These are phyloP conservation scores for Rhopalosiphum nymphaeae DNA, from an alignment of 2,888 invertebrate species.

Conservation along the genomic window DNA sequence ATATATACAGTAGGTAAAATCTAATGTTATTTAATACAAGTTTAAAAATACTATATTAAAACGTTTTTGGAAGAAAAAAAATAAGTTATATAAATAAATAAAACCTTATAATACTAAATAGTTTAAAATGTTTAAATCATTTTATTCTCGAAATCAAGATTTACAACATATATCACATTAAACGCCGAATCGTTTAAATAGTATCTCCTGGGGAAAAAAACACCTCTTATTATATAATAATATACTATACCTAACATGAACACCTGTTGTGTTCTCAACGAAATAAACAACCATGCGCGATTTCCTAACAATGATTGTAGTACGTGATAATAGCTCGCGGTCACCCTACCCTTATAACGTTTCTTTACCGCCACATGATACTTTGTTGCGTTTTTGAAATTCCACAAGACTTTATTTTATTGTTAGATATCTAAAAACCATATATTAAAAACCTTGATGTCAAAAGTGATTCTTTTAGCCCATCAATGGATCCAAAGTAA, in stretches of 20 bases:
- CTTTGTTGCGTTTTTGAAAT: not conserved
- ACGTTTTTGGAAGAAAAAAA: not conserved
- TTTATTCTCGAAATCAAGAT: not conserved
- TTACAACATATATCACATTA: slow-evolving; percentile 14
- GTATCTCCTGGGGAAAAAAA: slow-evolving; percentile 32
- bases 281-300: slow-evolving; percentile 33
- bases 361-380: not conserved
- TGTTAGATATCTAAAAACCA: not conserved
- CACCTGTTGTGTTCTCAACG: slow-evolving; percentile 49
- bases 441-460: not conserved
- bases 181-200: not conserved
- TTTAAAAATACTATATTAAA: not conserved
- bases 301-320: slow-evolving; percentile 42
- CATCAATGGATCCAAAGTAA: not conserved
- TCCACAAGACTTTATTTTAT: slow-evolving; percentile 1
- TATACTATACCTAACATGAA: slow-evolving; percentile 6
- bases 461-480: not conserved
- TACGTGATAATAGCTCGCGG: slow-evolving; percentile 26
- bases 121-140: too few species aligned
- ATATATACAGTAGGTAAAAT: not conserved
- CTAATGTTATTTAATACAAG: not conserved
- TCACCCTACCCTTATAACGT: not conserved
- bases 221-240: not conserved
- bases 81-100: not conserved
- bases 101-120: not conserved